These are phyloP conservation scores for Leptocoma aspasia DNA, from an alignment of 2,113 vertebrate genomes.

Conservation along the genomic window DNA sequence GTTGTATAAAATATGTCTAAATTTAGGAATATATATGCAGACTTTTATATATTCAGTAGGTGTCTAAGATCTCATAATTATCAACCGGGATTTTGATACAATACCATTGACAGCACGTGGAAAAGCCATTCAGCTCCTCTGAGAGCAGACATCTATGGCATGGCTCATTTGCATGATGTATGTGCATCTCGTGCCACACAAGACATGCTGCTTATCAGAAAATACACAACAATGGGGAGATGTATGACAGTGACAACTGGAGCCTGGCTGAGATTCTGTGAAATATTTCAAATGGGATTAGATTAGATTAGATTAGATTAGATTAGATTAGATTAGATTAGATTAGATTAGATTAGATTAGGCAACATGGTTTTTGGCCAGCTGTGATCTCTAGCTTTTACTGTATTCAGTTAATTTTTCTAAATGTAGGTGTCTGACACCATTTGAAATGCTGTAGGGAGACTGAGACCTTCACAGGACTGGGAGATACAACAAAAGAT, in stretches of 20 bases:
- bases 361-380: not conserved
- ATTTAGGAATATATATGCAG: not conserved
- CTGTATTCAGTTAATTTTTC: not conserved
- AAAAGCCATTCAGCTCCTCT: not conserved
- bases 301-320: not conserved
- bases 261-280: not conserved
- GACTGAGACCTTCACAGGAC: not conserved
- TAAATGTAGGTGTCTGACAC: not conserved
- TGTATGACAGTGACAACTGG: not conserved
- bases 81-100: not conserved
- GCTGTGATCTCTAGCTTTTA: not conserved
- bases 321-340: not conserved
- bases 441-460: not conserved
- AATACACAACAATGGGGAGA: not conserved
- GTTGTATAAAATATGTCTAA: not conserved
- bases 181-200: not conserved
- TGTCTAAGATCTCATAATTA: not conserved
- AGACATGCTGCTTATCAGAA: not conserved
- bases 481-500: not conserved
- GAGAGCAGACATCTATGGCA: not conserved
- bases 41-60: not conserved
- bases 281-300: not conserved
- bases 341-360: not conserved
- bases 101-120: accelerated
- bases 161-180: not conserved